These are phyloP conservation scores for Atta cephalotes DNA, from an alignment of 1,140 invertebrate species.

Conservation along the genomic window DNA sequence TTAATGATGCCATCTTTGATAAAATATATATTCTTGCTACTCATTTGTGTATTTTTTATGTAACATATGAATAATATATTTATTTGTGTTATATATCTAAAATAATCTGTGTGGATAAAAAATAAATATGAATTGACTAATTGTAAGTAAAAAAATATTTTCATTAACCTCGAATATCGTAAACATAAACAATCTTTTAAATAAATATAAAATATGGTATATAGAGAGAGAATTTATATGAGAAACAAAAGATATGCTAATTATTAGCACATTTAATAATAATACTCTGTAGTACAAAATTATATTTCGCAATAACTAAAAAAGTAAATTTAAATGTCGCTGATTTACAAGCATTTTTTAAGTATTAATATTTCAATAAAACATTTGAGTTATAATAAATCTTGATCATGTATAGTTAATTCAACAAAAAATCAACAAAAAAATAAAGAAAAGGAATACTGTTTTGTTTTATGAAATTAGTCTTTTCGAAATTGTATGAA, in stretches of 20 bases:
- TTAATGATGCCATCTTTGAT: neutral
- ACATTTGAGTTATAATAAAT: neutral
- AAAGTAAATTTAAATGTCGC: neutral
- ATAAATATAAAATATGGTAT: neutral
- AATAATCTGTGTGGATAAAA: constrained; percentile 7
- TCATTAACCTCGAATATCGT: constrained; percentile 1
- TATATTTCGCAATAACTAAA: constrained; percentile 6
- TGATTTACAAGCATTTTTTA: neutral
- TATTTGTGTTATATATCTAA: neutral
- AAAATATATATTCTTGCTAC: neutral
- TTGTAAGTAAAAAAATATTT: neutral
- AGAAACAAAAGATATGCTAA: neutral
- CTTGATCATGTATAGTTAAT: neutral
- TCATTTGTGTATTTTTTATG: neutral
- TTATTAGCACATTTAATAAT: neutral
- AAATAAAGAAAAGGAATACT: constrained; percentile 8
- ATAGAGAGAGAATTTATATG: neutral
- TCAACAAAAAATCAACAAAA: neutral
- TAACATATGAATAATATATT: constrained; percentile 9
- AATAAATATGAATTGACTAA: neutral
- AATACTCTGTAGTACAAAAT: neutral
- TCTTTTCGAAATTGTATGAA: neutral
- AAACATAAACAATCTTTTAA: neutral
- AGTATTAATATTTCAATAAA: neutral
- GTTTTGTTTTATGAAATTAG: neutral